Conservation (phyloP, 2,888 invertebrate species). For the Mythimna ferrago region DNA sequence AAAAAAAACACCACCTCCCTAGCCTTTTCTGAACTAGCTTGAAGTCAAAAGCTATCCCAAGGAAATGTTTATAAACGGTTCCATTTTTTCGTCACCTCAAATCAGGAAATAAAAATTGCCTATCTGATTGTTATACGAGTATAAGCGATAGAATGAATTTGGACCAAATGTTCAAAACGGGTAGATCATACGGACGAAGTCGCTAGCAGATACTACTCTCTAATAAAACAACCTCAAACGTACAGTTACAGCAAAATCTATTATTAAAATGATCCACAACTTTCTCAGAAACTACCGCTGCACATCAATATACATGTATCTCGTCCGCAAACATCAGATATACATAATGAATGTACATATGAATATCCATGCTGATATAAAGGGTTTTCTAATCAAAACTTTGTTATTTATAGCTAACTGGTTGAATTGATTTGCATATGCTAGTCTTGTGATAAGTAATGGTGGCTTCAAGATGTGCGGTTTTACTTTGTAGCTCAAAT, state of each 20-base stretch:
- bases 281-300: constrained; percentile 46
- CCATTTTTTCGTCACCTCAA: too few species aligned
- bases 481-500: not conserved
- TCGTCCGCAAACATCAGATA: constrained; percentile 61
- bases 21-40: too few species aligned
- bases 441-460: constrained; percentile 66
- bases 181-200: too few species aligned
- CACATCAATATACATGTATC: constrained; percentile 66
- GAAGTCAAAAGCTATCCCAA: too few species aligned
- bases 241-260: constrained; percentile 28
- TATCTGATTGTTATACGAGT: too few species aligned
- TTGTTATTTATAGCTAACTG: constrained; percentile 83
- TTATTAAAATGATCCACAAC: constrained; percentile 49
- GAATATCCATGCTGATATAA: constrained; percentile 83
- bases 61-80: too few species aligned
- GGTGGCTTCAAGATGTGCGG: constrained; percentile 22
- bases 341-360: constrained; percentile 85
- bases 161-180: too few species aligned
- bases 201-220: not conserved
- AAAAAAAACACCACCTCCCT: too few species aligned
- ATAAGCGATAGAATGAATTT: too few species aligned
- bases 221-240: not conserved
- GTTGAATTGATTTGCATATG: constrained; percentile 83
- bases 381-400: constrained; percentile 87
- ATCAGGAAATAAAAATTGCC: too few species aligned